Evolutionary conservation across 2,888 invertebrate genomes (phyloP), one percentile per base, ranked within the genome.

Genomic region (Stenoptilia bipunctidactyla): DNA sequence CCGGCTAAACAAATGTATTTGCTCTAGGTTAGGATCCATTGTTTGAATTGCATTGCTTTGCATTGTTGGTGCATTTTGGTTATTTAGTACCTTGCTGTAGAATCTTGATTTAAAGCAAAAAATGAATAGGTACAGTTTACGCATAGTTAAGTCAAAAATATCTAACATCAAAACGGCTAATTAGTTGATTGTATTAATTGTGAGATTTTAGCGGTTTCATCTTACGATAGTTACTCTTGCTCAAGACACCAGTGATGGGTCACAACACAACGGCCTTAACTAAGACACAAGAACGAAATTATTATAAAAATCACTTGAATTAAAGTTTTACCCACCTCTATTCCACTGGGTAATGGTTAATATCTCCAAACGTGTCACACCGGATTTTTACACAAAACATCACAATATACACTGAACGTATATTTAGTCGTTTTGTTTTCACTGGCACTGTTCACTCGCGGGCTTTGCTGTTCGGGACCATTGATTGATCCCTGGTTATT

Each of bases 361-460:
- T 59, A 61, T 62, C 56, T 62, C 69, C 64, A 62, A 64, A 53
- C 71, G 73, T 73, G 73, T 67, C 76, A 79, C 75, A 61, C 56
- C 54, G 55, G 58, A 58, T 50, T 47, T 66, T 72, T 63, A 66
- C 80, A 79, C 82, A 68, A 69, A 67, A 73, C 80, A 80, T 80
- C 76, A 80, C 80, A 80, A 63, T 70, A 65, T 66, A 64, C 77
- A 75, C 76, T 63, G 49, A 55, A 34, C 45, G 65, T 66, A 66
- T 67, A 67, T 13, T 25, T 8, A 20, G 20, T 54, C 51, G 59
- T 52, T 20, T 20, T 45, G 13, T 2, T 13, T 44, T 53, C 56
- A 58, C 61, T 54, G 13, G 2, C 34, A 34, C 34, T 5, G 34
- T 3, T 34, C 34, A 34, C 34, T 34, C 34, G 34, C 34, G 34